phyloP scores from a whole-genome alignment of 1,140 invertebrate species.

The Ceratitis capitata region DNA sequence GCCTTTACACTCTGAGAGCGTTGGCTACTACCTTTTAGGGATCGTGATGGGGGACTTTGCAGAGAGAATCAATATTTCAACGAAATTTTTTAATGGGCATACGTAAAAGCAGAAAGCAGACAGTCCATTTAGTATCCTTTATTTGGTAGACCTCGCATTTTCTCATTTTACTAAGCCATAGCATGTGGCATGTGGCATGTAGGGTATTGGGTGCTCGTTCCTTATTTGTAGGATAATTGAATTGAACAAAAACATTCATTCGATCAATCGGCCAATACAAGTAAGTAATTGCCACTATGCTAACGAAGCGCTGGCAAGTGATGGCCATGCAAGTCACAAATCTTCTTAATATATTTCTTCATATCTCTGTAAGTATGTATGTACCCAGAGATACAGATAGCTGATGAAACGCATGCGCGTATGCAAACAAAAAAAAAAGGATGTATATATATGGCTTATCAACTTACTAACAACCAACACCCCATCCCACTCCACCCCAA shows the following conservation, averaged over 20 bases:
- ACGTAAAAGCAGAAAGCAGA: too few species aligned
- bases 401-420: slow-evolving; percentile 33
- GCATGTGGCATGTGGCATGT: not conserved
- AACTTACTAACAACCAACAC: not conserved
- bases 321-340: not conserved
- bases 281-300: slow-evolving; percentile 16
- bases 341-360: slow-evolving; percentile 1
- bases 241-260: not conserved
- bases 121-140: too few species aligned
- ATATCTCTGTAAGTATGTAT: too few species aligned
- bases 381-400: not conserved
- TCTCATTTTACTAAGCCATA: not conserved
- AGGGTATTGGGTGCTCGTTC: not conserved
- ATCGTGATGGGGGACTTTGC: too few species aligned
- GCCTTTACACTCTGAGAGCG: too few species aligned
- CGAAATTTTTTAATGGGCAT: too few species aligned
- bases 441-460: too few species aligned
- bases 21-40: too few species aligned
- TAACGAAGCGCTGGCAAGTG: slow-evolving; percentile 15
- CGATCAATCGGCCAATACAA: slow-evolving; percentile 23
- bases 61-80: too few species aligned
- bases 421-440: slow-evolving; percentile 6
- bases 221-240: slow-evolving; percentile 1
- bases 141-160: too few species aligned
- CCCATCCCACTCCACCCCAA: not conserved